These are phyloP conservation scores for Campylomormyrus tamandua DNA, from an alignment of 2,113 vertebrate genomes.

Conservation along the genomic window DNA sequence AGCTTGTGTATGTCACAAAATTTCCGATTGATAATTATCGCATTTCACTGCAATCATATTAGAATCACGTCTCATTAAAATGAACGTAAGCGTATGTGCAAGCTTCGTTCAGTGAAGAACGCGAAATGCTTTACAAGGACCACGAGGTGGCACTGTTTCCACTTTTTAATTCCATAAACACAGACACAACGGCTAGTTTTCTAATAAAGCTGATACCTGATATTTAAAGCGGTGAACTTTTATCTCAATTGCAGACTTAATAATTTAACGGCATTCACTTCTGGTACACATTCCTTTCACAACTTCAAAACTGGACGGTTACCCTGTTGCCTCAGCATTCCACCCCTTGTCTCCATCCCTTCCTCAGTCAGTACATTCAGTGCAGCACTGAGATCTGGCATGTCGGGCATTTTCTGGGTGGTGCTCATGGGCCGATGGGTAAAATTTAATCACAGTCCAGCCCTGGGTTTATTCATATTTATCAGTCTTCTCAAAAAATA, in stretches of 20 bases:
- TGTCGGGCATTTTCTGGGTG: background rate
- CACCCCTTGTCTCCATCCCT: background rate
- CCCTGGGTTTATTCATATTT: background rate
- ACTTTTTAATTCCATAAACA: background rate
- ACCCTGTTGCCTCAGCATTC: background rate
- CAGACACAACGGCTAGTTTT: background rate
- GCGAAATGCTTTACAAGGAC: background rate
- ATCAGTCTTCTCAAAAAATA: background rate
- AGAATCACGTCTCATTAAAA: background rate
- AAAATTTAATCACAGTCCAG: background rate
- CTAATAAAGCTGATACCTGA: background rate
- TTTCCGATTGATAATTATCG: background rate
- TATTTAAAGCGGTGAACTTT: background rate
- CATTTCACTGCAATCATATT: background rate
- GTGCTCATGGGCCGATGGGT: background rate
- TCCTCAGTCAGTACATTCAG: background rate
- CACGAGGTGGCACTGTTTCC: conserved; percentile 61
- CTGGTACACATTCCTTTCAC: background rate
- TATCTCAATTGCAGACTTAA: background rate
- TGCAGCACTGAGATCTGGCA: background rate
- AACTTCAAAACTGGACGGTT: background rate
- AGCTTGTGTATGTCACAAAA: background rate
- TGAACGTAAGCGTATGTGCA: background rate
- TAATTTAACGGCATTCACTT: background rate
- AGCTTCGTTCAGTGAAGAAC: background rate